Evolutionary conservation across 2,888 invertebrate species (phyloP).

Genomic region (Aspidiotus destructor): DNA sequence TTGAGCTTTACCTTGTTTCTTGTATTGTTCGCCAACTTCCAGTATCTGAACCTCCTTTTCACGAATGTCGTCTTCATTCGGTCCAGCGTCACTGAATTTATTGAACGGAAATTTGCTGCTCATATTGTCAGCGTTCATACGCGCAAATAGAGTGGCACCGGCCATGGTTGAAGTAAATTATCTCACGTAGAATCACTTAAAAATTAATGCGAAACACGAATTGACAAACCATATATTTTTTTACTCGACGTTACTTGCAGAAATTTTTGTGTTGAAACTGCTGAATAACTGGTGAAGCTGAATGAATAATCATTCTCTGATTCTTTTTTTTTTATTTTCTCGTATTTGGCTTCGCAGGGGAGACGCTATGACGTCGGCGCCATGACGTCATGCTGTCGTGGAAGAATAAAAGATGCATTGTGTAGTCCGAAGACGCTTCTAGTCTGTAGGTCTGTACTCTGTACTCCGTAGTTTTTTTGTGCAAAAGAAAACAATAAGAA

Average conservation of each 20-base stretch:
- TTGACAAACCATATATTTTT: neutral
- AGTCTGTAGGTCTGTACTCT: too few relatives aligned
- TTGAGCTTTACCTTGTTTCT: slow-evolving; percentile 87
- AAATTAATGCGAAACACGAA: too few relatives aligned
- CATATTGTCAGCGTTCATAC: slow-evolving; percentile 60
- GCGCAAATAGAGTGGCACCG: slow-evolving; percentile 81
- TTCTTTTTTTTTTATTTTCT: too few relatives aligned
- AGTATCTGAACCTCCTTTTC: slow-evolving; percentile 89
- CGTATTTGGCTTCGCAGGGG: too few relatives aligned
- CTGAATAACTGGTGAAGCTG: too few relatives aligned
- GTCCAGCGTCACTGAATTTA: slow-evolving; percentile 66
- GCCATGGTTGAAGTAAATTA: slow-evolving; percentile 52
- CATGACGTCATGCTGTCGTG: too few relatives aligned
- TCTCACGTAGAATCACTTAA: slow-evolving; percentile 37
- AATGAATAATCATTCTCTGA: too few relatives aligned
- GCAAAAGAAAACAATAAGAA: too few relatives aligned
- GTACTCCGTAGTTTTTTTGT: too few relatives aligned
- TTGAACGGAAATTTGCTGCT: slow-evolving; percentile 65
- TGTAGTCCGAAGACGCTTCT: too few relatives aligned
- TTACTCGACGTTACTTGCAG: neutral
- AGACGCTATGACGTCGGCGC: too few relatives aligned
- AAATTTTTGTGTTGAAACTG: neutral
- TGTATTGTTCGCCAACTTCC: slow-evolving; percentile 82
- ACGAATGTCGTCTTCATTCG: slow-evolving; percentile 79
- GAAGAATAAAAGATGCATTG: too few relatives aligned